Conservation (phyloP, 2,888 invertebrate species). For the Tyria jacobaeae region DNA sequence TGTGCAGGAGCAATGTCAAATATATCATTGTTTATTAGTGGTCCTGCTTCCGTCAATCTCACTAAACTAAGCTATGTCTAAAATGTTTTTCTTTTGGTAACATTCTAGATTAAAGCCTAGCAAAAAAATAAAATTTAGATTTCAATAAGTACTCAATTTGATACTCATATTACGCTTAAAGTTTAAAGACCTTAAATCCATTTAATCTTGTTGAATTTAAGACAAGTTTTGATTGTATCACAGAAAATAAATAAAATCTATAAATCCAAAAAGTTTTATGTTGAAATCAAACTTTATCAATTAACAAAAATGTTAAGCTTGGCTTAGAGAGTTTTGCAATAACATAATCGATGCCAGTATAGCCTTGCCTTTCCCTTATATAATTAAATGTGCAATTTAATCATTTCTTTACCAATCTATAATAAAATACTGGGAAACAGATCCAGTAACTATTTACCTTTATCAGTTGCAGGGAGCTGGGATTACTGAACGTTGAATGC, state of each 20-base stretch:
- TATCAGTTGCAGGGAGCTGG: neutral
- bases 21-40: neutral
- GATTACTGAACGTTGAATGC: neutral
- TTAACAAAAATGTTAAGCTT: neutral
- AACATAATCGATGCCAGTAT: neutral
- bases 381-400: constrained; percentile 17
- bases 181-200: too few relatives aligned
- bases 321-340: neutral
- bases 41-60: neutral
- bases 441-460: neutral
- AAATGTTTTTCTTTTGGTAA: too few relatives aligned
- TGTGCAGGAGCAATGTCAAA: neutral
- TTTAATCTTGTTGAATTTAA: too few relatives aligned
- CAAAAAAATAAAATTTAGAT: too few relatives aligned
- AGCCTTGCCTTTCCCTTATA: neutral
- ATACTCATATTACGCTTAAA: too few relatives aligned
- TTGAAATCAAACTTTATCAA: too few relatives aligned
- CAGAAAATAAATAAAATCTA: too few relatives aligned
- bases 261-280: too few relatives aligned
- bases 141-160: too few relatives aligned
- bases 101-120: too few relatives aligned
- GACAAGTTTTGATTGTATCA: too few relatives aligned
- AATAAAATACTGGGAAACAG: neutral
- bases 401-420: constrained; percentile 18
- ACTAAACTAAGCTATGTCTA: too few relatives aligned